Base-by-base conservation (phyloP, 2,888 invertebrate species). In the Theretra japonica region DNA sequence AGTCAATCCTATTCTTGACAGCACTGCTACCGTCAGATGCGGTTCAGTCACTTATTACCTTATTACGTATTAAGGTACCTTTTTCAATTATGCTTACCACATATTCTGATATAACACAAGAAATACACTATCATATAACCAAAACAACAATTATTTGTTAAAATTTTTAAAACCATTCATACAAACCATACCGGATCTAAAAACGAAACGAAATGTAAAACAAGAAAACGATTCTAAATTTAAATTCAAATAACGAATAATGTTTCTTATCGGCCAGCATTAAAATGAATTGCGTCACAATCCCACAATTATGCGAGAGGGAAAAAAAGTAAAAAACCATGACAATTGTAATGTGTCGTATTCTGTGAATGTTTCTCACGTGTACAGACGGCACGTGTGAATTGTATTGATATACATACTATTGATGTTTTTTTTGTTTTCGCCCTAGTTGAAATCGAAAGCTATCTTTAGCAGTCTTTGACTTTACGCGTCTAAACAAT, bases 301-400 rank as follows among this genome's bases (percentile, higher is more conserved):
- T 53, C 68, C 53, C 68, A 69, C 53, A 17, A 69, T 69, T 69
- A 11, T 68, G 48, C 68, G 28, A 28, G 23, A 25, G 30, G 28
- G n/a, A 30, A 53, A 56, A 69, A 69, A 69, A 50, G 56, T 53
- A 69, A 69, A 68, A 69, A 69, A 69, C 17, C 19, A 69, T 56
- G 28, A 56, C 28, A 28, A 56, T 69, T 69, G 56, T n/a, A 69
- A 69, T 23, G n/a, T 28, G 15, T 59, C 59, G 59, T 53, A 50
- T 69, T 69, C 56, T 28, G 15, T 30, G 50, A 48, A 62, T 62
- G 15, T 23, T 65, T 65, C 65, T 48, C 65, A 65, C 65, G 65
- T n/a, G 60, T 17, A 41, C 17, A 48, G 41, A 17, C 48, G 48
- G 65, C 65, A 65, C 65, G 65, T 65, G 65, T 65, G 65, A 65